Conservation (phyloP, 2,797 vertebrate species). For the Phoeniculus purpureus region DNA sequence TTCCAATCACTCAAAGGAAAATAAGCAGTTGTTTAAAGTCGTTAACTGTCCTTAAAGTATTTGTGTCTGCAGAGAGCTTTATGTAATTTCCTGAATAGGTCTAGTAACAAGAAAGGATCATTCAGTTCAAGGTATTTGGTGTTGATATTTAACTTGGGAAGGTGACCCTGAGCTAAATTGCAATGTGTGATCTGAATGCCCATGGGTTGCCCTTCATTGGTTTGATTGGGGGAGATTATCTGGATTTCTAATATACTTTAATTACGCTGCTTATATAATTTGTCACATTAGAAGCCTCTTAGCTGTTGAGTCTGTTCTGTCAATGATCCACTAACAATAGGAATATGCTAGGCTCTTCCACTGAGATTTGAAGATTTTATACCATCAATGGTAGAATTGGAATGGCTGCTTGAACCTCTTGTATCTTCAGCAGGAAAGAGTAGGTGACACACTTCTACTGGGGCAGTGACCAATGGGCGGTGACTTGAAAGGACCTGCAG, state of each 20-base stretch:
- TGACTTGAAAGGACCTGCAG: slow-evolving; percentile 12
- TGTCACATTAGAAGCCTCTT: slow-evolving; percentile 51
- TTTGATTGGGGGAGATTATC: slow-evolving; percentile 49
- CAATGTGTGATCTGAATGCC: slow-evolving; percentile 5
- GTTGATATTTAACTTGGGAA: slow-evolving; percentile 32
- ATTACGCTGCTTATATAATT: slow-evolving; percentile 57
- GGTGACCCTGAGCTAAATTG: slow-evolving; percentile 56
- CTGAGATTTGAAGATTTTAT: slow-evolving; percentile 39
- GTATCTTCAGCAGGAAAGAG: not conserved
- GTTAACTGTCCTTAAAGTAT: not conserved
- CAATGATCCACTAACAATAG: slow-evolving; percentile 20
- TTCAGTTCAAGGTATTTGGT: slow-evolving; percentile 35
- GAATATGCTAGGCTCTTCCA: slow-evolving; percentile 33
- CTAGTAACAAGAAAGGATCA: not conserved
- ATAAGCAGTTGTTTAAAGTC: not conserved
- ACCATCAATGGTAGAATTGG: not conserved
- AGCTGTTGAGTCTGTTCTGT: slow-evolving; percentile 44
- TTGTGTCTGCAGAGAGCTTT: not conserved
- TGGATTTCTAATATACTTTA: slow-evolving; percentile 61
- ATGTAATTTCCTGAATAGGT: not conserved
- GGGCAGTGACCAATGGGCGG: not conserved
- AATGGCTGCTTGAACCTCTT: not conserved
- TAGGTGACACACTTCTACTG: not conserved
- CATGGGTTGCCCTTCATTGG: slow-evolving; percentile 13
- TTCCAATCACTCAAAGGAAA: not conserved